Evolutionary conservation across 2,797 vertebrate genomes (phyloP), one percentile per base, ranked within the genome.

Genomic region (Tolypeutes matacus): DNA sequence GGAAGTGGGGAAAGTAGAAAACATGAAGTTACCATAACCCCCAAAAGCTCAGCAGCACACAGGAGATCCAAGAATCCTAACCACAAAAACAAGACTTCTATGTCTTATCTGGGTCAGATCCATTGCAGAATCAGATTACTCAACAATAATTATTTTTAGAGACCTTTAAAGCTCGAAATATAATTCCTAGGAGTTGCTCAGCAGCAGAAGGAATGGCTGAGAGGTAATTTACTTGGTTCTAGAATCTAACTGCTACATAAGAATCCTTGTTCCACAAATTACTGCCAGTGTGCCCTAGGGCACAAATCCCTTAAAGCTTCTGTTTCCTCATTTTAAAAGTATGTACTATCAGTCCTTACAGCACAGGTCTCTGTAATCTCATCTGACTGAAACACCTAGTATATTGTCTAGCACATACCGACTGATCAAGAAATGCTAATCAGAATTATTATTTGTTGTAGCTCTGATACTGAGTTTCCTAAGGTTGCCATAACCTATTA

Each of bases 181-280:
- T 12, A 46, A 67, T 89, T 95, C 5, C 73, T 90, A 56, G 25
- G 62, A 83, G 31, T 56, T 84, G 27, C 20, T 92, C 25, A 29
- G 80, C 73, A 96, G 8, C 20, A 42, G 15, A 95, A 77, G 67
- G 4, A 80, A n/a, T 87, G 77, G n/a, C 70, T 14, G 49, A 62
- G 25, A 77, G 27, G 13, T 49, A 25, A 89, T 49, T 65, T 49
- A 21, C 34, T 81, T 46, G 18, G 10, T 20, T 73, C 46, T 82
- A 60, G 12, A 88, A 36, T 72, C 31, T 17, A 69, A 70, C 2
- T 36, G 56, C 17, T 83, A 73, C 92, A 86, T 81, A 82, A 70
- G 58, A 91, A 49, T 17, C 9, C 25, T 51, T 0, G 18, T 56
- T 86, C 27, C 46, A 46, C 9, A 5, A 70, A 20, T 67, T 87